These are phyloP conservation scores for Chelonoidis abingdonii DNA, from an alignment of 2,113 vertebrate species.

Conservation along the genomic window DNA sequence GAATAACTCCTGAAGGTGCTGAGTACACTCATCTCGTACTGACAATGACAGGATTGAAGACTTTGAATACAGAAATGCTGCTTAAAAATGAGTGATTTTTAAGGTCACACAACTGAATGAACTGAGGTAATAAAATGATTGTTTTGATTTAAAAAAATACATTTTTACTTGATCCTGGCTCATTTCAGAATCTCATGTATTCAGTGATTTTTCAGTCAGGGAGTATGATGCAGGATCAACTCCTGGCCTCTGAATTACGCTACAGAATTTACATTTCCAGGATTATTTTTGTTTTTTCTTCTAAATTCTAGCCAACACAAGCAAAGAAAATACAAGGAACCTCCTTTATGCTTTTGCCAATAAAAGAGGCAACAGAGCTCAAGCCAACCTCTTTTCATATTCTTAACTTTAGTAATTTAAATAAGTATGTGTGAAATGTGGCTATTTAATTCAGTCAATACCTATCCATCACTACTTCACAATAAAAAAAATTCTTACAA, in stretches of 20 bases:
- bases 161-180: background rate
- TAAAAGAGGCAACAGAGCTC: background rate
- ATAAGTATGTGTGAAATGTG: background rate
- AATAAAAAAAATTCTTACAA: constrained; percentile 61
- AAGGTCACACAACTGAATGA: background rate
- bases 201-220: rapidly evolving
- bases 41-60: background rate
- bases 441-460: constrained; percentile 31
- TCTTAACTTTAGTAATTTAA: background rate
- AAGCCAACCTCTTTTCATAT: rapidly evolving
- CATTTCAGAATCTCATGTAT: background rate
- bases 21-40: background rate
- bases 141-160: background rate
- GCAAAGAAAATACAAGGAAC: background rate
- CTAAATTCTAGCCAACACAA: background rate
- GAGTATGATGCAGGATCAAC: background rate
- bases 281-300: background rate
- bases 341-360: background rate
- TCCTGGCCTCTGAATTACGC: background rate
- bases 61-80: background rate
- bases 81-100: background rate
- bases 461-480: background rate
- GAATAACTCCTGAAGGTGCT: background rate
- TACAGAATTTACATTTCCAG: background rate
- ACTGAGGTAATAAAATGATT: background rate